A percentile compares a stretch with the other conserved stretches of the same genome.
phyloP scores from a whole-genome alignment of 2,113 vertebrate genomes.

The Pimephales promelas region DNA sequence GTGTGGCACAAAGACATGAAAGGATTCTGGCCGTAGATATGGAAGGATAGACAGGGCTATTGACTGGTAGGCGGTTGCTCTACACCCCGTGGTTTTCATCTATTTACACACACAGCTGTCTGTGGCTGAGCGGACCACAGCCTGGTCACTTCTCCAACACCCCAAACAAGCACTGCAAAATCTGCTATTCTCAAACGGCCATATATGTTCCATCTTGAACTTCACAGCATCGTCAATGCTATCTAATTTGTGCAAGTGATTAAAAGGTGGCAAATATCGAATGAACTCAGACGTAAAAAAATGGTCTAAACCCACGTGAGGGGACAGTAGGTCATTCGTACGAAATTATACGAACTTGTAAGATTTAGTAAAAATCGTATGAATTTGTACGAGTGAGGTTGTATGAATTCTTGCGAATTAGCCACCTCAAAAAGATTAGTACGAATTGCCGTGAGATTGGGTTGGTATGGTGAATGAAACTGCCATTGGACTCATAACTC shows the following conservation, averaged over 20 bases:
- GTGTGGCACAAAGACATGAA: constrained; percentile 16
- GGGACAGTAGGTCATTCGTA: no score
- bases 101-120: neutral
- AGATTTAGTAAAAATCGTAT: no score
- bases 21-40: neutral
- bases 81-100: constrained; percentile 23
- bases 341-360: no score
- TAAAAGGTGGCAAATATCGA: no score
- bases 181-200: neutral
- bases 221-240: neutral
- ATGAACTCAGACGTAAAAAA: no score
- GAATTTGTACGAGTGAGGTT: no score
- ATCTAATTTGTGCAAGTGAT: no score
- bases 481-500: neutral
- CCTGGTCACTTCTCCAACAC: neutral
- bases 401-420: neutral
- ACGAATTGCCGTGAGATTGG: no score
- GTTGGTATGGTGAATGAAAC: no score
- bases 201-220: neutral
- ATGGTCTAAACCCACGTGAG: no score
- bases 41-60: neutral
- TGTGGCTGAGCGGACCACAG: neutral
- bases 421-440: no score
- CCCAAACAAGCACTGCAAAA: neutral
- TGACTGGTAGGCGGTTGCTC: neutral